phyloP scores from a whole-genome alignment of 1,140 invertebrate species.

The Hypsibius dujardini region DNA sequence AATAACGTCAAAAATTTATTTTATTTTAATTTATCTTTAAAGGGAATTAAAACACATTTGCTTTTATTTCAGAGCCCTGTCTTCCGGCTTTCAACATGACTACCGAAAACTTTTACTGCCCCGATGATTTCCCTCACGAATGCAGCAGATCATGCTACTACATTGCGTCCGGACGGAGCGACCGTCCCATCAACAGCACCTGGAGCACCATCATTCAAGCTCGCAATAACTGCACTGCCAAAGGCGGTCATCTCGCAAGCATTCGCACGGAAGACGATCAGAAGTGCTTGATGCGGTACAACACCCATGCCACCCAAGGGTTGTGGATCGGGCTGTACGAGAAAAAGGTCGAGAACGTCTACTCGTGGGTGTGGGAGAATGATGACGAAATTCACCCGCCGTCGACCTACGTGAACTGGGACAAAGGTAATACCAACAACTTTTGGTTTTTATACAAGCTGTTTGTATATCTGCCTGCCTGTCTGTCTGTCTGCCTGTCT shows the following conservation, averaged over 20 bases:
- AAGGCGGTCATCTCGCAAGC: neutral
- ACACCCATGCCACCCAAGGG: neutral
- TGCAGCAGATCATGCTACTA: neutral
- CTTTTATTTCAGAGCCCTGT: neutral
- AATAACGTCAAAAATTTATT: too few species aligned
- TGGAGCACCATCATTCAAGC: neutral
- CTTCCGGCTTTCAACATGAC: neutral
- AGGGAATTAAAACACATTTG: too few species aligned
- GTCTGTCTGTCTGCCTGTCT: too few species aligned
- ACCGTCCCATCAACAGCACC: neutral
- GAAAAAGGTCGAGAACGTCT: too few species aligned
- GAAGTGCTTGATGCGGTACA: neutral
- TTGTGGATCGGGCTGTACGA: slow-evolving; percentile 1
- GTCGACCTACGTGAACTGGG: neutral
- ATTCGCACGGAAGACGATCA: slow-evolving; percentile 1
- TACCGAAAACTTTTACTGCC: neutral
- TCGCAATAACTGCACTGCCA: neutral
- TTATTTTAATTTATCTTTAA: too few species aligned
- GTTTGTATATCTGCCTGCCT: too few species aligned
- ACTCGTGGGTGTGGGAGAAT: neutral
- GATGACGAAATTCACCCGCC: too few species aligned
- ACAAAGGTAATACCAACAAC: too few species aligned
- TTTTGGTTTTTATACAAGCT: too few species aligned
- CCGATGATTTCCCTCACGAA: slow-evolving; percentile 5
- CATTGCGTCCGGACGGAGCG: neutral